Conservation (phyloP, 2,888 invertebrate genomes). For the Cataglyphis albicans region DNA sequence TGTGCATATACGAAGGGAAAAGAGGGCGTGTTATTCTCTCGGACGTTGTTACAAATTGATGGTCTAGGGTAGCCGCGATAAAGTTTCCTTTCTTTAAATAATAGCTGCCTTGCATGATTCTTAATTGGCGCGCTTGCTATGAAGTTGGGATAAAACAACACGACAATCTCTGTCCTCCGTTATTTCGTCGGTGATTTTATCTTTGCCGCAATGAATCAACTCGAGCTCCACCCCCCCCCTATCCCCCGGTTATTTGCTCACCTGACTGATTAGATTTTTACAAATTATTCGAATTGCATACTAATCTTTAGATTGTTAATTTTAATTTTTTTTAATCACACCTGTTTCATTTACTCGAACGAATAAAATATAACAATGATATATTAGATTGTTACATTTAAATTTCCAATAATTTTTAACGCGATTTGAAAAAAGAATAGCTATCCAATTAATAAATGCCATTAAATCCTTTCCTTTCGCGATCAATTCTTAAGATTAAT, state of each 20-base stretch:
- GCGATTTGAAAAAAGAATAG: neutral
- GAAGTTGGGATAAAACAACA: neutral
- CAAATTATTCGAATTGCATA: neutral
- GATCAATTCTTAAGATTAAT: neutral
- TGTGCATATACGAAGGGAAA: conserved; percentile 54
- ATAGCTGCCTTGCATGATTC: conserved; percentile 14
- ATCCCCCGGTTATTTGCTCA: neutral
- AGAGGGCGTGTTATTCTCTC: conserved; percentile 50
- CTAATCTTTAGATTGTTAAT: neutral
- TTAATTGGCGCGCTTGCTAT: conserved; percentile 17
- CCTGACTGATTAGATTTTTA: neutral
- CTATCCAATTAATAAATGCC: neutral
- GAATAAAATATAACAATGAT: conserved; percentile 12
- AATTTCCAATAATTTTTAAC: neutral
- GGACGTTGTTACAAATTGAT: conserved; percentile 64
- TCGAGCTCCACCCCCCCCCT: neutral
- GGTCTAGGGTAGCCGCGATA: conserved; percentile 39
- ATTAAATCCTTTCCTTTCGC: conserved; percentile 11
- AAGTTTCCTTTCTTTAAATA: conserved; percentile 44
- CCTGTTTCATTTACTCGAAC: conserved; percentile 1
- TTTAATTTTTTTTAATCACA: neutral
- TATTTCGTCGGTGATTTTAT: conserved; percentile 28
- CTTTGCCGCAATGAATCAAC: conserved; percentile 3
- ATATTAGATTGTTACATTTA: neutral
- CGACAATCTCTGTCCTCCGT: neutral